Evolutionary conservation across 1,140 invertebrate species (phyloP).

Genomic region (Sweltsa coloradensis): DNA sequence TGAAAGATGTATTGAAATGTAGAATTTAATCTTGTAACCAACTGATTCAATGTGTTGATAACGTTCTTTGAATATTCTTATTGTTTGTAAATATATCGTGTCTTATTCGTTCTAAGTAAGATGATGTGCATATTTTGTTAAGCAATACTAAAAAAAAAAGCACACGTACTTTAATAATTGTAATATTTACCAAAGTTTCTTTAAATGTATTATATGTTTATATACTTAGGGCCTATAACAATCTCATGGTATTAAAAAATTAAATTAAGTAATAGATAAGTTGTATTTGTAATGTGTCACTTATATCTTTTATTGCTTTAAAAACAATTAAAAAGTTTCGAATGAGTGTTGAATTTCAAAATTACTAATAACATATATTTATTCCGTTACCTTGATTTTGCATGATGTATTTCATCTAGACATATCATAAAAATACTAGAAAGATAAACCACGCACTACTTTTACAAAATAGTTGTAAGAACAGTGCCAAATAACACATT

Average conservation of each 20-base stretch:
- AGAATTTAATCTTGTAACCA: not conserved
- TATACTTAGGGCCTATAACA: not conserved
- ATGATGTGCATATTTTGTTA: too few species aligned
- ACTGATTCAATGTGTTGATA: not conserved
- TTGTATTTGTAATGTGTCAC: not conserved
- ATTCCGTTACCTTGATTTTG: conserved; percentile 5
- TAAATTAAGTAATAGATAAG: not conserved
- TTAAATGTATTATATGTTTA: too few species aligned
- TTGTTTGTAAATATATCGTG: not conserved
- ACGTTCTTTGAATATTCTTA: not conserved
- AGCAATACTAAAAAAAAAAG: too few species aligned
- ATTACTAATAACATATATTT: not conserved
- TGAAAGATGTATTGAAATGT: not conserved
- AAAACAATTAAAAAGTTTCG: not conserved
- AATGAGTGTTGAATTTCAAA: not conserved
- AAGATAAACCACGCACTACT: conserved; percentile 11
- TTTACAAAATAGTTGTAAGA: conserved; percentile 13
- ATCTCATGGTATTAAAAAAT: not conserved
- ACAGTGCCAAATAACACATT: conserved; percentile 11
- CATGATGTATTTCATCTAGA: conserved; percentile 11
- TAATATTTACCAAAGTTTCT: too few species aligned
- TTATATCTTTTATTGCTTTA: not conserved
- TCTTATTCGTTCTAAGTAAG: too few species aligned
- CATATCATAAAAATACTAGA: conserved; percentile 10
- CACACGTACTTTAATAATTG: too few species aligned